Evolutionary conservation across 37 sponge, comb jelly and placozoan genomes (phyloP).

Genomic region (Ianthella basta): DNA sequence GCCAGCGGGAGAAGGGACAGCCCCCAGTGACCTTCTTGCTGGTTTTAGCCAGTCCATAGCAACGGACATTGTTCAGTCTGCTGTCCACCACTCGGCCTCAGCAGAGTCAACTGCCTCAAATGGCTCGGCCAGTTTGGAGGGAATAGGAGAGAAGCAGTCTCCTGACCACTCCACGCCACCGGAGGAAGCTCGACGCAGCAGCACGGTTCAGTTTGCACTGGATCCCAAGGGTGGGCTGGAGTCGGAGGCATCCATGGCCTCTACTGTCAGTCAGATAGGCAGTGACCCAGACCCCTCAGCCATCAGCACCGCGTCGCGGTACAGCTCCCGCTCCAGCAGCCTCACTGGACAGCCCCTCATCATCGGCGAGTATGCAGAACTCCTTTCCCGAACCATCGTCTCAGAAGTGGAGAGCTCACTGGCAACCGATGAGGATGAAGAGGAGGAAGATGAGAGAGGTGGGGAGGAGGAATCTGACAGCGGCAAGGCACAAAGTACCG

Average conservation of each 20-base stretch:
- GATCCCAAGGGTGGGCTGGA: neutral
- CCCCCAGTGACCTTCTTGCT: too few species aligned
- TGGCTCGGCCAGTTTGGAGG: neutral
- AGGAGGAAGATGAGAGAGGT: too few species aligned
- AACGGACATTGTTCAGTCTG: too few species aligned
- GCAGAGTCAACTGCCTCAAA: too few species aligned
- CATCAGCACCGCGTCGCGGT: neutral
- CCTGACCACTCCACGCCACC: neutral
- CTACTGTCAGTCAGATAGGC: neutral
- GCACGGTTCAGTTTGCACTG: constrained; percentile 7
- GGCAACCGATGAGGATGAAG: too few species aligned
- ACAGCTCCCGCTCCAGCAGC: constrained; percentile 52
- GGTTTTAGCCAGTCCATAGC: too few species aligned
- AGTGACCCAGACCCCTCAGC: constrained; percentile 22
- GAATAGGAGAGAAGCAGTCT: neutral
- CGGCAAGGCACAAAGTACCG: too few species aligned
- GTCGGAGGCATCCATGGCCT: neutral
- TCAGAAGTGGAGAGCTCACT: neutral
- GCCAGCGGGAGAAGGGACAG: too few species aligned
- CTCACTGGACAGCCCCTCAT: constrained; percentile 49
- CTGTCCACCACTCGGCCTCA: too few species aligned
- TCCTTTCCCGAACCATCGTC: neutral
- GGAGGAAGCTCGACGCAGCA: neutral
- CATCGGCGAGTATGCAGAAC: constrained; percentile 1
- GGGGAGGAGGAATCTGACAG: too few species aligned